Base-by-base conservation (phyloP, 2,888 invertebrate species). In the Pterobdella sp. region DNA sequence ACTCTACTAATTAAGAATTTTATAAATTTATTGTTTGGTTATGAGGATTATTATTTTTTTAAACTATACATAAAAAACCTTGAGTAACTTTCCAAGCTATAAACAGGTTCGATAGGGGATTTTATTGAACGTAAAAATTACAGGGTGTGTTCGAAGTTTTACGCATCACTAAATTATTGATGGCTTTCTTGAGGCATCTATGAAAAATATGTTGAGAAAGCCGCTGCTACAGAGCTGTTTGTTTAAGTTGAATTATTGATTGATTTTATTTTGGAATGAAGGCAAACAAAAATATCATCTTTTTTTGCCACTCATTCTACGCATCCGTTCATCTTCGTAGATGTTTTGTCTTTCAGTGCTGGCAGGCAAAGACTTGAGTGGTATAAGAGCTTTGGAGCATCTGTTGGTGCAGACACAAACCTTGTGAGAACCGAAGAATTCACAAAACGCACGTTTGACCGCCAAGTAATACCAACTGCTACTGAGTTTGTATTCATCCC, bases 401-500 rank as follows among this genome's bases (percentile, higher is more conserved):
- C 4, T 26, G 14, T 22, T 26, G 26, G 60, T 56, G 60, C 60
- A 56, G n/a, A 56, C 4, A 56, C 60, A 56, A 22, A 56, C 4
- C 60, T n/a, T 56, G 60, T 4, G 10, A n/a, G 10, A 26, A 3
- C 4, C 4, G 10, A 22, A 4, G 18, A 42, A 14, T 26, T 56
- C 60, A n/a, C 60, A 14, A 26, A 56, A 56, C 4, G 60, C 60
- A 4, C 60, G 4, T 22, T 56, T 3, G 3, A 56, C 60, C 3
- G 60, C 60, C 10, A 4, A 26, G 14, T 26, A 26, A 26, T 56
- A 56, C 60, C 60, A 56, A n/a, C 14, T 18, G 60, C 14, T 18
- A 26, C 26, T 56, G 60, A 56, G 60, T n/a, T 26, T 56, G 60
- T 56, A 56, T 7, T 56, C 60, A n/a, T 56, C 60, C 60, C 60